Base-by-base conservation (phyloP, 2,888 invertebrate species). In the Lysandra coridon region DNA sequence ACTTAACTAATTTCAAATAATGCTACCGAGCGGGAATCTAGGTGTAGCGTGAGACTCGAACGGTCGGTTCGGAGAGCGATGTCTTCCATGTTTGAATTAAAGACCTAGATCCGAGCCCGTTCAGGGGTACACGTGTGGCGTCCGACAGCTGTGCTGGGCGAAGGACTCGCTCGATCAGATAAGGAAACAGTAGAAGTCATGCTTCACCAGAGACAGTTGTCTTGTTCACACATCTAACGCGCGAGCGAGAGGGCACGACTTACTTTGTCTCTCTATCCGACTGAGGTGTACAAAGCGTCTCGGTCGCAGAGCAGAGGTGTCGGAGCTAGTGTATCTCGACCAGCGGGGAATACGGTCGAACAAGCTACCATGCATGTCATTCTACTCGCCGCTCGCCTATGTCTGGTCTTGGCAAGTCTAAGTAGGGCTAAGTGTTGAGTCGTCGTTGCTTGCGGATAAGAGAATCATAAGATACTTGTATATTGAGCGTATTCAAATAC, bases 1-100 rank as follows among this genome's bases (percentile, higher is more conserved):
- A 93, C 90, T 92, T 93, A 93, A 81, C 81, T 82, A 85, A 93
- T 92, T 93, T 93, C 92, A 93, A 92, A 92, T 93, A 92, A 86
- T 89, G 88, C 87, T 88, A 89, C 87, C 75, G 62, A 64, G 79
- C 75, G 62, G 57, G 75, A 57, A 76, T 76, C 53, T 57, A 76
- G 76, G 76, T 57, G 30, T 30, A 14, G 74, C 74, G 49, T 23
- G 44, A 44, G 23, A 74, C 74, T 49, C n/a, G 23, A 74, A 23
- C 49, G 49, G 23, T 12, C 49, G 12, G 44, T 30, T 4, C 49
- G 10, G 30, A 49, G 49, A 75, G 75, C 75, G 49, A 75, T 75
- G 74, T 44, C 74, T 49, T 53, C 76, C 7, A 53, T 33, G 30
- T 17, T 53, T 10, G 23, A 76, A 49, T 2, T 57, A 5, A 14